phyloP scores from a whole-genome alignment of 2,113 vertebrate genomes.

The Coracopsis vasa region DNA sequence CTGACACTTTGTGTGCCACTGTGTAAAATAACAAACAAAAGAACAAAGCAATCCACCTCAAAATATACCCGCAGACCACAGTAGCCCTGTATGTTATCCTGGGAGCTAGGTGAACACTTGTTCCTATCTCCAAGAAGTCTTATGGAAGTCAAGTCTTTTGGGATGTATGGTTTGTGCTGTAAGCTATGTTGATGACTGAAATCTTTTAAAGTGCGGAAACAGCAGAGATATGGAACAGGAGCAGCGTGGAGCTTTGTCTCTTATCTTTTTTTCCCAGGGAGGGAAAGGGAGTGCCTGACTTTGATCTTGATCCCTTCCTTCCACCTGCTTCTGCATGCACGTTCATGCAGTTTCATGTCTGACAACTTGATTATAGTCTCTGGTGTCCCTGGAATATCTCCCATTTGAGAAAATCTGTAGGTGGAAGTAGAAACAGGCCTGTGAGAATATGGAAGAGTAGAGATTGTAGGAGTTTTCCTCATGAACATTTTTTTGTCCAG shows the following conservation, averaged over 20 bases:
- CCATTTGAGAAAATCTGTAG: background rate
- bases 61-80: rapidly evolving
- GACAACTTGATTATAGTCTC: background rate
- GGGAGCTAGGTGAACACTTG: background rate
- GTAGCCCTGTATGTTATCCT: rapidly evolving
- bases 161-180: background rate
- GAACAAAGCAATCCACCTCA: background rate
- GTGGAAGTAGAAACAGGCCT: background rate
- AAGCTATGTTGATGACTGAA: background rate
- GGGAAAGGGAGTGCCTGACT: constrained; percentile 21
- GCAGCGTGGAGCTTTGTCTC: background rate
- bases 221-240: background rate
- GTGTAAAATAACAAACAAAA: background rate
- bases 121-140: background rate
- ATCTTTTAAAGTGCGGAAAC: background rate
- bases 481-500: background rate
- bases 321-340: background rate
- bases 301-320: constrained; percentile 39
- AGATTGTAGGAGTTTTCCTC: background rate
- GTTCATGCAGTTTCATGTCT: constrained; percentile 12
- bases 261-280: constrained; percentile 6
- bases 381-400: constrained; percentile 3
- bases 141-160: background rate
- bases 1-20: background rate
- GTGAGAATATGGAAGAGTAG: background rate